These are phyloP conservation scores for Orthosia cruda DNA, from an alignment of 2,888 invertebrate species.

Conservation along the genomic window DNA sequence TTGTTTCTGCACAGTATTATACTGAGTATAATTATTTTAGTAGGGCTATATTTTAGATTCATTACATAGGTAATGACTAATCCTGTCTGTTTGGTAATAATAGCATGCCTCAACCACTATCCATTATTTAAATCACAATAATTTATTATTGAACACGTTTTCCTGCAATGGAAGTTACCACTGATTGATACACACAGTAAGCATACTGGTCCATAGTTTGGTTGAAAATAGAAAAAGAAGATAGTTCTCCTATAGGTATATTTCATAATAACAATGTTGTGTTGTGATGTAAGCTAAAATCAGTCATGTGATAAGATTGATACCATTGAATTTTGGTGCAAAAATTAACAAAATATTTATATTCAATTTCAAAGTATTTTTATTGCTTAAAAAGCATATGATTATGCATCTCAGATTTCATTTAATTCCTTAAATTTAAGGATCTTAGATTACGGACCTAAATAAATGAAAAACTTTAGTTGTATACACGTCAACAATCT, in stretches of 20 bases:
- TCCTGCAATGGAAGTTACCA: constrained; percentile 3
- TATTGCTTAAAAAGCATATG: not conserved
- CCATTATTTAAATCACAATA: not conserved
- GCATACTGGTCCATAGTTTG: not conserved
- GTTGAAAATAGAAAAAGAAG: not conserved
- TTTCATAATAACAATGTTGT: not conserved
- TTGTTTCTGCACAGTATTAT: too few species aligned
- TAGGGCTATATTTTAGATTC: not conserved
- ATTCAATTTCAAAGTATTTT: too few species aligned
- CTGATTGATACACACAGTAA: not conserved
- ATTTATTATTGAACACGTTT: constrained; percentile 11
- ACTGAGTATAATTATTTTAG: not conserved
- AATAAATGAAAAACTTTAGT: not conserved
- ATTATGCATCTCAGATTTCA: not conserved
- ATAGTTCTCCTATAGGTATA: not conserved
- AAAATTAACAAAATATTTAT: not conserved
- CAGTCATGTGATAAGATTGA: constrained; percentile 11
- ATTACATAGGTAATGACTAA: not conserved
- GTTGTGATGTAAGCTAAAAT: not conserved
- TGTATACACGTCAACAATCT: constrained; percentile 6
- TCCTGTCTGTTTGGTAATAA: not conserved
- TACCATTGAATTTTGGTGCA: not conserved
- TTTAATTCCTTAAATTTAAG: not conserved
- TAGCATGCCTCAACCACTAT: not conserved
- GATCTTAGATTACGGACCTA: not conserved